A percentile compares a stretch with the other conserved stretches of the same genome.
Evolutionary conservation across 2,888 invertebrate genomes (phyloP).

Genomic region (Cyclophora punctaria): DNA sequence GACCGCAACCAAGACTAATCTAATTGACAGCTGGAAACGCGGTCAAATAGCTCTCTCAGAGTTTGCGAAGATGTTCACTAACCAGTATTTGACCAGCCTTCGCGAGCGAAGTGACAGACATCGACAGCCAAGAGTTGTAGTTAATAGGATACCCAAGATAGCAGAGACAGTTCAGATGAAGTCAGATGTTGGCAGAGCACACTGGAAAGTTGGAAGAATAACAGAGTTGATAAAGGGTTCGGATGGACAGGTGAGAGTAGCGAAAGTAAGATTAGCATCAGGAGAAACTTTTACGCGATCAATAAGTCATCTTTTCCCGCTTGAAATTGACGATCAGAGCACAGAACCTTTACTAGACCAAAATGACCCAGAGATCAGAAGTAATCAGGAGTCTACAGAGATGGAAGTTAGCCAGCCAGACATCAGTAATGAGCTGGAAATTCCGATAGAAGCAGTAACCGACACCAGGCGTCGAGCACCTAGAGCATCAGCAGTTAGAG

Average conservation of each 20-base stretch:
- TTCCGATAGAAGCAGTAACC: neutral
- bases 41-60: slow-evolving; percentile 12
- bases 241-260: slow-evolving; percentile 10
- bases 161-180: slow-evolving; percentile 13
- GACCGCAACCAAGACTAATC: slow-evolving; percentile 7
- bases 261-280: slow-evolving; percentile 4
- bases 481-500: neutral
- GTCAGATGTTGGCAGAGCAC: slow-evolving; percentile 5
- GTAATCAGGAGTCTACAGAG: neutral
- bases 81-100: slow-evolving; percentile 7
- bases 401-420: neutral
- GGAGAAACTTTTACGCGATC: neutral
- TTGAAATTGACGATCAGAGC: neutral
- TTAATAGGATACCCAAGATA: slow-evolving; percentile 2
- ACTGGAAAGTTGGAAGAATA: slow-evolving; percentile 16
- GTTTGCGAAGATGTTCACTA: slow-evolving; percentile 15
- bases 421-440: neutral
- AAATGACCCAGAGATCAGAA: neutral
- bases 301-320: neutral
- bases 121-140: slow-evolving; percentile 5
- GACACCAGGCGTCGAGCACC: neutral
- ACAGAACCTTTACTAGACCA: neutral
- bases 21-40: slow-evolving; percentile 9
- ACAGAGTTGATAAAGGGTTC: slow-evolving; percentile 3
- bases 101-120: slow-evolving; percentile 5